These are phyloP conservation scores for Anarhynchus alexandrinus DNA, from an alignment of 2,113 vertebrate genomes.

Conservation along the genomic window DNA sequence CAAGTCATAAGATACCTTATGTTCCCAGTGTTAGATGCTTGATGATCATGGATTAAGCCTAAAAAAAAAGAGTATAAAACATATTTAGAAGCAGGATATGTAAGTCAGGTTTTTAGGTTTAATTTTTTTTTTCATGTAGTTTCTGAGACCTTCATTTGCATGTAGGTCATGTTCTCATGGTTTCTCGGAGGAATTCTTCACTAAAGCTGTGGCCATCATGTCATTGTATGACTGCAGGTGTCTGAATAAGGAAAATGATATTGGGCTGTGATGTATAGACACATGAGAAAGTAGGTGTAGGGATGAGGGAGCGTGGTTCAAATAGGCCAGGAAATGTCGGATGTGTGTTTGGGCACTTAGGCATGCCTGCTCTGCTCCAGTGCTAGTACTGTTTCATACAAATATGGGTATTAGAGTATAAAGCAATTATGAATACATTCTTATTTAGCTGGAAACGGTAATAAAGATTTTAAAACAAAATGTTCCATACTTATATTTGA, in stretches of 20 bases:
- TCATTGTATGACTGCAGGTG: neutral
- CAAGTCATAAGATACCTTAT: neutral
- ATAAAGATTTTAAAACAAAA: neutral
- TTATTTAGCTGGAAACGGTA: neutral
- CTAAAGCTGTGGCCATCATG: neutral
- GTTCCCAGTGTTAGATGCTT: neutral
- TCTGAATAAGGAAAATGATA: neutral
- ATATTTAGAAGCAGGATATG: neutral
- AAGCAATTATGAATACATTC: neutral
- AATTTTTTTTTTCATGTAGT: neutral
- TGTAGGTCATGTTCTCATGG: accelerated
- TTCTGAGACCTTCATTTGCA: neutral
- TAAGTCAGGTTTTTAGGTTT: neutral
- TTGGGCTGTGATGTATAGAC: neutral
- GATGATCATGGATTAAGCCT: neutral
- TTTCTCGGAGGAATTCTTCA: neutral
- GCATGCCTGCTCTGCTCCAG: accelerated
- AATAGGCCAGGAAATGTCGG: neutral
- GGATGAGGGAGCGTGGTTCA: accelerated
- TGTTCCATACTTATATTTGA: accelerated
- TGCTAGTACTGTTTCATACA: accelerated
- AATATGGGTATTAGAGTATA: neutral
- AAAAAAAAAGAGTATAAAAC: neutral
- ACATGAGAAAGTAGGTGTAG: neutral
- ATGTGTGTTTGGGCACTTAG: neutral